Conservation (phyloP, 2,888 invertebrate species). For the Hartigia nigra region DNA sequence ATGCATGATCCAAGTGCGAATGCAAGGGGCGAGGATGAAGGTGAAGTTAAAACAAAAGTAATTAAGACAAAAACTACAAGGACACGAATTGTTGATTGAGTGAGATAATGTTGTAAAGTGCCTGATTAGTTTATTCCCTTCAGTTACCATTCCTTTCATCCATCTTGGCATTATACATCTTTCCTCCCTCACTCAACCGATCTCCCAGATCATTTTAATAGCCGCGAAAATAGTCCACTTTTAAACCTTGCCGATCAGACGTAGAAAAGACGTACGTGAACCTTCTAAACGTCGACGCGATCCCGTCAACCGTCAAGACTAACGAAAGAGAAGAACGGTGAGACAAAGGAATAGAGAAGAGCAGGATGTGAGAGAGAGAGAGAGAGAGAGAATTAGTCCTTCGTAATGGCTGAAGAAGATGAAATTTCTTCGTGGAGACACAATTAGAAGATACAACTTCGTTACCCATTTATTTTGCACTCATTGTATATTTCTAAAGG, state of each 20-base stretch:
- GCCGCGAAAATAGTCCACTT: constrained; percentile 14
- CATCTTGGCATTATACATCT: constrained; percentile 27
- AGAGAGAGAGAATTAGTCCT: constrained; percentile 14
- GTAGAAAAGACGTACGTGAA: background rate
- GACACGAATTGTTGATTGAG: constrained; percentile 35
- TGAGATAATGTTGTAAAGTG: constrained; percentile 51
- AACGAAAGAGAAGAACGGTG: constrained; percentile 20
- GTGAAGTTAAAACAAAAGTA: constrained; percentile 24
- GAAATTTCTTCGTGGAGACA: constrained; percentile 1
- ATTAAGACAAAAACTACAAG: constrained; percentile 40
- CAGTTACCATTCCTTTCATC: constrained; percentile 45
- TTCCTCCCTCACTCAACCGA: background rate
- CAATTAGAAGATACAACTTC: constrained; percentile 10
- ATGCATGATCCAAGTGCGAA: constrained; percentile 21
- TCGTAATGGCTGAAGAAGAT: constrained; percentile 19
- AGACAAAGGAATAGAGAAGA: constrained; percentile 15
- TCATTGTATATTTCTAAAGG: constrained; percentile 37
- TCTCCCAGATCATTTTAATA: constrained; percentile 5
- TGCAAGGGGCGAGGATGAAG: constrained; percentile 26
- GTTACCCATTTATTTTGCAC: background rate
- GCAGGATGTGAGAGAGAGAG: too few species aligned
- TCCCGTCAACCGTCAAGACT: constrained; percentile 22
- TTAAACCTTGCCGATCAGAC: constrained; percentile 7
- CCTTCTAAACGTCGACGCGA: constrained; percentile 7
- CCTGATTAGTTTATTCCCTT: constrained; percentile 62